These are phyloP conservation scores for Sarotherodon lohbergeri DNA, from an alignment of 2,113 vertebrate genomes.

Conservation along the genomic window DNA sequence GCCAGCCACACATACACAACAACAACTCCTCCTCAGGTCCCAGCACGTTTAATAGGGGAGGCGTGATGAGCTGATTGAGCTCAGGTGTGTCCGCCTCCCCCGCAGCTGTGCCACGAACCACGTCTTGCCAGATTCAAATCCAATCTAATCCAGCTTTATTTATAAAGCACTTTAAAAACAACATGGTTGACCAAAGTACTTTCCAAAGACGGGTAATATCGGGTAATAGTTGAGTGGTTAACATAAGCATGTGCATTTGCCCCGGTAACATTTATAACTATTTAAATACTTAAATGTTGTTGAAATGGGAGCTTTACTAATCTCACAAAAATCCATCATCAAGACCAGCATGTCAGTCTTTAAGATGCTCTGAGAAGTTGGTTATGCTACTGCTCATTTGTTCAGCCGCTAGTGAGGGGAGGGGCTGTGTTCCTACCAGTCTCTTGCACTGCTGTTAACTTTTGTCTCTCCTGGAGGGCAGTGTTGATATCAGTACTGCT, in stretches of 20 bases:
- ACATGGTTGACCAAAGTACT: background rate
- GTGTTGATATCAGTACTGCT: background rate
- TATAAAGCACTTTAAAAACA: background rate
- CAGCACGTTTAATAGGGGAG: background rate
- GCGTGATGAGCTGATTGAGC: background rate
- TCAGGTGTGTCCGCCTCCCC: background rate
- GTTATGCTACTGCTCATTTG: background rate
- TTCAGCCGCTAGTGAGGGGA: background rate
- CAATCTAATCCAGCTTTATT: background rate
- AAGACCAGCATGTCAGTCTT: background rate
- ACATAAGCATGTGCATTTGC: background rate
- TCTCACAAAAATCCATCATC: background rate
- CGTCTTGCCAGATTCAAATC: background rate
- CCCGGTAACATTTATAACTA: background rate
- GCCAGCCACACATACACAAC: background rate
- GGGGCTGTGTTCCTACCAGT: background rate
- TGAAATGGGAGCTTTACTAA: background rate
- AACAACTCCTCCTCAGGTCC: background rate
- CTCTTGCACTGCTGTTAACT: background rate
- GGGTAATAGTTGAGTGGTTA: background rate
- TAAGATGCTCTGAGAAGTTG: background rate
- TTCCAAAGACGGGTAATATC: background rate
- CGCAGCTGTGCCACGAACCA: background rate
- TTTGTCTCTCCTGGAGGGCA: background rate
- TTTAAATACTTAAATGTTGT: background rate